Base-by-base conservation (phyloP, 2,797 vertebrate species). In the Percopsis omiscomaycus region DNA sequence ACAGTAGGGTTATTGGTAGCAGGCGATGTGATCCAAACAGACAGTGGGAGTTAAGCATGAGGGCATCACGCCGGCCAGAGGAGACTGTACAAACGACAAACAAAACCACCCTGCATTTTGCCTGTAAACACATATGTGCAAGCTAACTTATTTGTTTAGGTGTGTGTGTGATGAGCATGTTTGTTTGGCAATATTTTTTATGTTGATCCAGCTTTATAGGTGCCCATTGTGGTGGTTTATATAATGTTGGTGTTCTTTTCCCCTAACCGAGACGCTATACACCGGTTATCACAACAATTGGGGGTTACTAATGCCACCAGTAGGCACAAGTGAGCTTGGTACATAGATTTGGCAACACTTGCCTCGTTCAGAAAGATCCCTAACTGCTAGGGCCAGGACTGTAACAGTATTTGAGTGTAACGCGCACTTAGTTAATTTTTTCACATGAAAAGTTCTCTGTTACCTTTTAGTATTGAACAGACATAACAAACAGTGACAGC, bases 21-120 rank as follows among this genome's bases (percentile, higher is more conserved):
- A 66, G 52, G 68, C 55, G 64, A 60, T 85, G 69, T 74, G 74
- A 68, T 89, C 89, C 88, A 88, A 89, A 87, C 81, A 85, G 66
- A 77, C 68, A 51, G 78, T 73, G 73, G 81, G 83, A 78, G 76
- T 82, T 79, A 80, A 74, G 75, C 54, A 4, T 2, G 82, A 81
- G 77, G 81, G 84, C 81, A 82, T 64, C 16, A 53, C 68, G 27
- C 61, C 50, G 71, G 80, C 64, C 68, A 79, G 58, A 75, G 68
- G 73, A 73, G 66, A 83, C 44, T 55, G 47, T 59, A 65, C 60
- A 77, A 75, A 75, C 77, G 67, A 28, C 48, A 70, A 57, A 54
- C 42, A 71, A 68, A 75, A 15, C 16, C 22, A 71, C 66, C 63
- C 27, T 37, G 45, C 46, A 63, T 73, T 80, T 66, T 13, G 62